Evolutionary conservation across 2,797 vertebrate species (phyloP), one percentile per base, ranked within the genome.

Genomic region (Coranthus polyacanthus): DNA sequence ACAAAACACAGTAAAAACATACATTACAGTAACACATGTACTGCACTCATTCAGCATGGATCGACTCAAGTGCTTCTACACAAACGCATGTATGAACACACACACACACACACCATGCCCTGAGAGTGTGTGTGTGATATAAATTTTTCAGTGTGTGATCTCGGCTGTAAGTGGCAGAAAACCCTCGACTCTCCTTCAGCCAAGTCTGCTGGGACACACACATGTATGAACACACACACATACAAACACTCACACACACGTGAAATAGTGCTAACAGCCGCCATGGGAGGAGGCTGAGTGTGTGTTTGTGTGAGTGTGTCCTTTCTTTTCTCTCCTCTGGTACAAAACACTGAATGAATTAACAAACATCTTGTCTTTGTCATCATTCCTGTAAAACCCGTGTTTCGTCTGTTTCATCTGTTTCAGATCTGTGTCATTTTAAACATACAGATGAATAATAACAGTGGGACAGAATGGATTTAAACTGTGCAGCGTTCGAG

Each of bases 191-290:
- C 68, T 20, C 63, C 75, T 75, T 54, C 66, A 17, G 45, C 61
- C 36, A 51, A 65, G 73, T 84, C 66, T 89, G 68, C 59, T 68
- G 79, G 81, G 79, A 88, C 6, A 3, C 24, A n/a, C n/a, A n/a
- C n/a, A n/a, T n/a, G n/a, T n/a, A n/a, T n/a, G n/a, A 26, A 26
- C 24, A 26, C 3, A 26, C 24, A 26, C 79, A 75, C 81, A 86
- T 82, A 78, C 80, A n/a, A 26, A 26, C 24, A 26, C 3, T 3
- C 24, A 26, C 79, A 75, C 81, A 86, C 83, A 78, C 80, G 79
- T 81, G 83, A 88, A 89, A 81, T 85, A 83, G 72, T 57, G 76
- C 87, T 92, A 92, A 92, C 87, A 86, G 85, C 78, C 70, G 60
- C 78, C 81, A 50, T 56, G 84, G 87, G 86, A 90, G 76, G 56